Evolutionary conservation across 2,113 vertebrate genomes (phyloP).

Genomic region (Psittacara wagleri): DNA sequence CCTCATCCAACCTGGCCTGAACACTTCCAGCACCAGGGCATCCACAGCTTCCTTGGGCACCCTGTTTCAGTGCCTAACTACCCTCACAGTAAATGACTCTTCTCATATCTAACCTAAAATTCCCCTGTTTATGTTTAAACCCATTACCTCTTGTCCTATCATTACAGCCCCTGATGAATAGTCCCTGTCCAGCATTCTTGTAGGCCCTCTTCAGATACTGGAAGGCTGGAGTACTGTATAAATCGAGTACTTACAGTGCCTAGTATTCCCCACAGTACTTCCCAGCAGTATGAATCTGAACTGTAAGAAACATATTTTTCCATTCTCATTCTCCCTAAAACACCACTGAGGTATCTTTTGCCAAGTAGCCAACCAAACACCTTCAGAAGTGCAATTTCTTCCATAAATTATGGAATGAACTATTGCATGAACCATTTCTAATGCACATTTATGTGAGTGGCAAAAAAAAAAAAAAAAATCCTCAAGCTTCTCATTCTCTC

Average conservation of each 20-base stretch:
- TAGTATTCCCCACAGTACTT: not conserved
- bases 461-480: not conserved
- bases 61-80: not conserved
- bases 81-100: not conserved
- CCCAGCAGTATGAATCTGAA: not conserved
- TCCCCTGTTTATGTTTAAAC: not conserved
- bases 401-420: not conserved
- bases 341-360: not conserved
- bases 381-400: not conserved
- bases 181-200: not conserved
- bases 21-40: not conserved
- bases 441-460: rapidly evolving
- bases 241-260: not conserved
- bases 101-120: not conserved
- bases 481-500: not conserved
- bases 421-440: not conserved
- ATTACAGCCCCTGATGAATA: not conserved
- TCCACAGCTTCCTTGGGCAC: not conserved
- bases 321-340: not conserved
- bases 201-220: not conserved
- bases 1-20: not conserved
- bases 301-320: not conserved
- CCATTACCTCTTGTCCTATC: not conserved
- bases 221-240: not conserved
- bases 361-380: not conserved